Conservation (phyloP, 2,797 vertebrate species). For the Neosilurus hyrtlii region DNA sequence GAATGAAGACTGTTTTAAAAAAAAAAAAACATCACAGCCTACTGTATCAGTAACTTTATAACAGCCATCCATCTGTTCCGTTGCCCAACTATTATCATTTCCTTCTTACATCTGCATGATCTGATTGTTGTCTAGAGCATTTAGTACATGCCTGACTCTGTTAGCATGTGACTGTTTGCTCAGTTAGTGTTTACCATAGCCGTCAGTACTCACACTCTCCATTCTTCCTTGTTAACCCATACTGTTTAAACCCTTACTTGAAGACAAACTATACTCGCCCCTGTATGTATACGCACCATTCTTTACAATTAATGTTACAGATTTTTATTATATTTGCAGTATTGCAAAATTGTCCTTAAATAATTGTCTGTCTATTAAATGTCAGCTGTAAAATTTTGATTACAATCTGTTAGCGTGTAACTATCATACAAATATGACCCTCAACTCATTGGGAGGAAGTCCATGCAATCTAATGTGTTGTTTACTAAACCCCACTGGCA, state of each 20-base stretch:
- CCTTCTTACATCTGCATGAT: not conserved
- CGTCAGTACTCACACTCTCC: not conserved
- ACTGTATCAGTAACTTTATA: slow-evolving; percentile 62
- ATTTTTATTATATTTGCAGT: slow-evolving; percentile 8
- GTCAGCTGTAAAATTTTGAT: slow-evolving; percentile 1
- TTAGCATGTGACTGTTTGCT: slow-evolving; percentile 1
- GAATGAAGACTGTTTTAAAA: slow-evolving; percentile 62
- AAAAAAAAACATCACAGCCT: slow-evolving; percentile 64
- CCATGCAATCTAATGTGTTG: not conserved
- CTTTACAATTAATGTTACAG: not conserved
- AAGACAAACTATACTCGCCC: not conserved
- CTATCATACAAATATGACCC: not conserved
- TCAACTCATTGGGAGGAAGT: not conserved
- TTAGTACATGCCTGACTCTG: not conserved
- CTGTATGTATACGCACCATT: not conserved
- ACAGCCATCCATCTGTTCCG: slow-evolving; percentile 65
- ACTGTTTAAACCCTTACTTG: not conserved
- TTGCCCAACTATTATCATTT: slow-evolving; percentile 4
- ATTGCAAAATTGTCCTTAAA: slow-evolving; percentile 27
- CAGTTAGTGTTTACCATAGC: not conserved
- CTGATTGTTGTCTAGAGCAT: not conserved
- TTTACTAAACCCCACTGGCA: not conserved
- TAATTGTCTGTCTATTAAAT: not conserved
- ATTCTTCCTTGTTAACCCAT: not conserved
- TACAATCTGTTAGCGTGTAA: slow-evolving; percentile 29